Base-by-base conservation (phyloP, 37 sponge, comb jelly and placozoan genomes). In the Corticium candelabrum region DNA sequence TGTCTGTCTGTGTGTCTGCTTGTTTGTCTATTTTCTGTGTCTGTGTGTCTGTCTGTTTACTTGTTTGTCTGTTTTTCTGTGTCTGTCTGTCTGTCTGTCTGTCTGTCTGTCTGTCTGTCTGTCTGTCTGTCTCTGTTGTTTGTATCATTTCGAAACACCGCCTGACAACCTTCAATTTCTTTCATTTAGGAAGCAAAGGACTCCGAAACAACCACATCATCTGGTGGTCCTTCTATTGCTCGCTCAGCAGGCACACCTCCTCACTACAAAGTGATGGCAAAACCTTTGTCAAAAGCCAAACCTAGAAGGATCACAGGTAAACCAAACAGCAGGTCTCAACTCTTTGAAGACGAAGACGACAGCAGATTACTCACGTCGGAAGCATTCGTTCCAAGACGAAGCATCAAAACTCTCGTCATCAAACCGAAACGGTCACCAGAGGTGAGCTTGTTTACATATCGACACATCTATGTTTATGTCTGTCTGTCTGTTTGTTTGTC, bases 341-440 rank as follows among this genome's bases (percentile, higher is more conserved):
- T 92, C 37, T 92, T 92, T 81, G 84, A 86, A 15, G 89, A 85
- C 3, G 75, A 86, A 37, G 87, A 86, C 5, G 89, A 91, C 67
- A 41, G 79, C 0, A 69, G 38, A 21, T 27, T 27, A 21, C 11
- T 50, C 15, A 50, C 32, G 7, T 29, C 32, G 34, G 73, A 70
- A 4, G 4, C 21, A 29, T 32, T 70, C 73, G 73, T 83, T 11
- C 93, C 93, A 31, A 77, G 93, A 0, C 76, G 77, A 34, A 92
- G 86, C 39, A 41, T 92, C 37, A 92, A 92, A 77, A 88, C 71
- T 33, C 82, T 92, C 1, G 74, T 75, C 67, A 83, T 92, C 41
- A 81, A 71, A 33, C 82, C 82, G 4, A 86, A 77, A 41, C 78
- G 89, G 0, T 30, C 78, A 41, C 56, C 76, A 39, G 74, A 72